phyloP scores from a whole-genome alignment of 2,113 vertebrate species.

The Dunckerocampus dactyliophorus region DNA sequence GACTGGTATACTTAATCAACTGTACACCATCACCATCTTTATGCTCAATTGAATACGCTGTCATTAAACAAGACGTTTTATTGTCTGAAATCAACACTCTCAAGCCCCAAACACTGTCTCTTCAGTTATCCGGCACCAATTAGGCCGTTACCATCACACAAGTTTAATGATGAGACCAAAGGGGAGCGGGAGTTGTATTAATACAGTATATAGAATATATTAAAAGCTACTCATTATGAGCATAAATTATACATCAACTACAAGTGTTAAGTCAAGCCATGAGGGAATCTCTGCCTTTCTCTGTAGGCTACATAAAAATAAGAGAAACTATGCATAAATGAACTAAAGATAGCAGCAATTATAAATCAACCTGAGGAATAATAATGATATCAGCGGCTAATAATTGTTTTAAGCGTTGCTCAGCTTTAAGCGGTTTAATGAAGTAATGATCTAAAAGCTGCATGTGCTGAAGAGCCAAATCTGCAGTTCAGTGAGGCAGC shows the following conservation, averaged over 20 bases:
- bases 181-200: conserved; percentile 60
- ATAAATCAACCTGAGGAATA: conserved; percentile 37
- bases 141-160: conserved; percentile 65
- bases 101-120: conserved; percentile 26
- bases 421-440: conserved; percentile 48
- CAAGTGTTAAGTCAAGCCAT: conserved; percentile 30
- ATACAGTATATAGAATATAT: conserved; percentile 68
- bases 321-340: conserved; percentile 43
- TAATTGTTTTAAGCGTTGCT: conserved; percentile 45
- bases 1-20: too few relatives aligned
- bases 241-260: conserved; percentile 66
- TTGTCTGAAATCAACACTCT: conserved; percentile 2
- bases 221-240: conserved; percentile 68
- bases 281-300: conserved; percentile 42
- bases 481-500: conserved; percentile 14
- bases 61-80: too few relatives aligned
- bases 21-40: too few relatives aligned
- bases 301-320: conserved; percentile 47
- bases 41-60: too few relatives aligned
- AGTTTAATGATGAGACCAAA: conserved; percentile 66
- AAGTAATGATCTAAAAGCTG: conserved; percentile 52
- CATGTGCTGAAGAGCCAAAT: conserved; percentile 20
- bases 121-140: conserved; percentile 56
- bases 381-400: conserved; percentile 46
- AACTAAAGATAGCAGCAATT: conserved; percentile 38